Evolutionary conservation across 2,888 invertebrate genomes (phyloP), one percentile per base, ranked within the genome.

Genomic region (Ormyrus pomaceus): DNA sequence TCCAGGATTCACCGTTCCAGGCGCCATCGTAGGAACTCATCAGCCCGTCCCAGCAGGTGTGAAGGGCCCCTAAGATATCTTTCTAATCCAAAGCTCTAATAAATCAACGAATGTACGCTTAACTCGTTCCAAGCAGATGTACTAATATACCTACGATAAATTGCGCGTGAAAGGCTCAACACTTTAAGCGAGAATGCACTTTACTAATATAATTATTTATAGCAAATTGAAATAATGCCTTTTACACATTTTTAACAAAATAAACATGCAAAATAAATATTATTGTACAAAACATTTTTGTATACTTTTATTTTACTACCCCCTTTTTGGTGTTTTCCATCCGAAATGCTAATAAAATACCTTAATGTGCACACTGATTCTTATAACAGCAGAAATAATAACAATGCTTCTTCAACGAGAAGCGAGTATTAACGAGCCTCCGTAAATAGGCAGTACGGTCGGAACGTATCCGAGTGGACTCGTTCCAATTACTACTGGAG

Each of bases 391-490:
- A 34, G 34, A 34, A 34, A 34, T 34, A 34, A 34, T 34, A 34
- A 34, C 34, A 34, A 34, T 34, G 34, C 34, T 34, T 46, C 45
- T 68, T 45, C 58, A 45, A 53, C 45, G 7, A 46, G 48, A 51
- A 19, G 46, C 9, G 50, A 68, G 10, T 19, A 45, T 55, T 73
- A 68, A 68, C 56, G 9, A 72, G 45, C 10, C 10, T 56, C 5
- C 45, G 69, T 13, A 19, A 74, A 13, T 66, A 74, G 74, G 69
- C 46, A 72, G 72, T 48, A 72, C 66, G 73, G 9, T 56, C 8
- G 69, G 62, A 71, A 74, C 56, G 5, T 77, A 81, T 71, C 83
- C 84, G 8, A 79, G 80, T n/a, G 70, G 81, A n/a, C 77, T 55
- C 46, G 59, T 64, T 9, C 82, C 11, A 53, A 59, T 56, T 0